Evolutionary conservation across 2,797 vertebrate genomes (phyloP).

Genomic region (Cyclura pinguis): DNA sequence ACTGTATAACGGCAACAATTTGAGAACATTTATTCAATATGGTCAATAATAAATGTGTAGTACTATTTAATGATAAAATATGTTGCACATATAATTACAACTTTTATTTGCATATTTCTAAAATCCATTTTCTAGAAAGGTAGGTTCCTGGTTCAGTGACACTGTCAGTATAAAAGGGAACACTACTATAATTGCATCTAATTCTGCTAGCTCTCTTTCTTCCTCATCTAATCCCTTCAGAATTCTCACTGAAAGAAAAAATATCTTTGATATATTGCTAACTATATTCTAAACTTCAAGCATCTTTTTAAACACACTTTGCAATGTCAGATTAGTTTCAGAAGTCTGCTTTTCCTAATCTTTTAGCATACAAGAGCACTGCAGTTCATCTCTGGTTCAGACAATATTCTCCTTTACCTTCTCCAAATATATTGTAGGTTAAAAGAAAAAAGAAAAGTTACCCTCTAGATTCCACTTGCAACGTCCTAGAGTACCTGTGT

Average conservation of each 20-base stretch:
- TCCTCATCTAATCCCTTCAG: constrained; percentile 9
- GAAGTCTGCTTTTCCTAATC: neutral
- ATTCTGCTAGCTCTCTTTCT: constrained; percentile 9
- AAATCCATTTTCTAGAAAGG: neutral
- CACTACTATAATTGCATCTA: neutral
- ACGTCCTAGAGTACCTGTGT: neutral
- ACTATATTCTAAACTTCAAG: neutral
- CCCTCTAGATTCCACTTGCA: neutral
- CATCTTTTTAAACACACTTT: neutral
- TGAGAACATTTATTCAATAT: neutral
- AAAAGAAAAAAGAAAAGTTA: neutral
- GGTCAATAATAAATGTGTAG: neutral
- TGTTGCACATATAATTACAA: neutral
- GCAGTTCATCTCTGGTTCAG: neutral
- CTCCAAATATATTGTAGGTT: neutral
- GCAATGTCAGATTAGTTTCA: constrained; percentile 35
- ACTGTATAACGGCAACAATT: neutral
- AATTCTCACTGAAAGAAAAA: neutral
- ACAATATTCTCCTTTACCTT: neutral
- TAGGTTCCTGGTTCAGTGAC: neutral
- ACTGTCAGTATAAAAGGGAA: neutral
- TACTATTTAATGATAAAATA: neutral
- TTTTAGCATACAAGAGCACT: neutral
- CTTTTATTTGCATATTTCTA: neutral
- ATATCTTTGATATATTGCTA: neutral